Conservation (phyloP, 2,888 invertebrate genomes). For the Lepidonotus clava region DNA sequence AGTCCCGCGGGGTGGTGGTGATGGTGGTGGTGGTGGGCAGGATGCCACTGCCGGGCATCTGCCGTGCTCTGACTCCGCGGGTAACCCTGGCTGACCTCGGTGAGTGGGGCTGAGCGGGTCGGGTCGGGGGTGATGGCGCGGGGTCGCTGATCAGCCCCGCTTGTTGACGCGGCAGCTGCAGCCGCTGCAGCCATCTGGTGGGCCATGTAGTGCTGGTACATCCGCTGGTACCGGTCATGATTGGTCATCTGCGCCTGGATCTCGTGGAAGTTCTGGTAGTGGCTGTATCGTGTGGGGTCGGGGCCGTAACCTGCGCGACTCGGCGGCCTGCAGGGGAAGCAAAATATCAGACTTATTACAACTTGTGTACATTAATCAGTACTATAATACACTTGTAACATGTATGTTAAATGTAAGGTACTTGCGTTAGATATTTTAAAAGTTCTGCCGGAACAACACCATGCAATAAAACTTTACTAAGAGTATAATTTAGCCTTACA, state of each 20-base stretch:
- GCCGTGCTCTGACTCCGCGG: slow-evolving; percentile 28
- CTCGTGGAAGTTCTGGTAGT: slow-evolving; percentile 92
- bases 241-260: slow-evolving; percentile 86
- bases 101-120: neutral
- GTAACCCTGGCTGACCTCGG: neutral
- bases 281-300: slow-evolving; percentile 81
- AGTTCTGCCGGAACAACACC: too few relatives aligned
- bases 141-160: neutral
- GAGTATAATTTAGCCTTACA: too few relatives aligned
- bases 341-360: too few relatives aligned
- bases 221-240: slow-evolving; percentile 53
- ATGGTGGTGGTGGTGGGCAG: neutral
- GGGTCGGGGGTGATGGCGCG: neutral
- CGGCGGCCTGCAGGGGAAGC: slow-evolving; percentile 46
- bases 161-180: too few relatives aligned
- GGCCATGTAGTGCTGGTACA: slow-evolving; percentile 40
- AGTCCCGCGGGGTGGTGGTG: neutral
- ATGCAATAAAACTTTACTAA: too few relatives aligned
- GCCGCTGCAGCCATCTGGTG: slow-evolving; percentile 11
- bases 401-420: too few relatives aligned
- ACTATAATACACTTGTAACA: too few relatives aligned
- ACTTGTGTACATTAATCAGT: too few relatives aligned
- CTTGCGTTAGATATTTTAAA: too few relatives aligned
- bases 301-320: slow-evolving; percentile 47
- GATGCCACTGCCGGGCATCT: neutral